Evolutionary conservation across 2,113 vertebrate species (phyloP).

Genomic region (Rhinoptilus africanus): DNA sequence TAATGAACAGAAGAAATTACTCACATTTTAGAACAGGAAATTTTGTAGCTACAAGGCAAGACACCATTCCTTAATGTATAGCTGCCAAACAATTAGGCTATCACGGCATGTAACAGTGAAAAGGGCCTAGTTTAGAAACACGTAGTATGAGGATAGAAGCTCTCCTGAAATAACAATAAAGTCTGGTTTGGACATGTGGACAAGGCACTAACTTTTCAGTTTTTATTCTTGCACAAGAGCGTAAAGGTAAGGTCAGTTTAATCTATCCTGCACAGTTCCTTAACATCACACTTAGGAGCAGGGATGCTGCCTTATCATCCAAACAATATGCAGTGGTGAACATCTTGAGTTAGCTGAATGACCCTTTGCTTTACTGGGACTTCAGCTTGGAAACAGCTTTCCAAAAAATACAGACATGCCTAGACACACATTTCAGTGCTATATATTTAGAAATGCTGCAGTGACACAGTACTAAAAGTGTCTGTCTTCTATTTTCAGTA

Average conservation of each 20-base stretch:
- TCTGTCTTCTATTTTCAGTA: conserved; percentile 27
- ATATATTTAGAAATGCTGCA: not conserved
- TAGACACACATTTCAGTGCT: not conserved
- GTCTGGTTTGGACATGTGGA: fast-evolving
- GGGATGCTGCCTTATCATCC: not conserved
- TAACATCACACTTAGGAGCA: not conserved
- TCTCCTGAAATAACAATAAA: not conserved
- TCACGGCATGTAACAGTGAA: fast-evolving
- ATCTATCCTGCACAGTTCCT: fast-evolving
- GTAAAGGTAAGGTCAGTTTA: not conserved
- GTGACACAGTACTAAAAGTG: not conserved
- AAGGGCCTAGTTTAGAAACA: not conserved
- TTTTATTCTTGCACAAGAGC: not conserved
- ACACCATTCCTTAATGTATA: not conserved
- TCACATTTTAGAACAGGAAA: not conserved
- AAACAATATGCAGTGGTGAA: not conserved
- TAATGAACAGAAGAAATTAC: not conserved
- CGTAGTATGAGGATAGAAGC: not conserved
- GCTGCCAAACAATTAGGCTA: not conserved
- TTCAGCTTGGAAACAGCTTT: not conserved
- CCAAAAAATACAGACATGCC: not conserved
- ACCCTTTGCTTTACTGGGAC: not conserved
- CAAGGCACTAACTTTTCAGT: not conserved
- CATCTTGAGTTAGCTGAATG: not conserved
- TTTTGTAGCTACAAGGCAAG: not conserved